These are phyloP conservation scores for Drosophila nr. fundita DNA, from an alignment of 2,888 invertebrate genomes.

Conservation along the genomic window DNA sequence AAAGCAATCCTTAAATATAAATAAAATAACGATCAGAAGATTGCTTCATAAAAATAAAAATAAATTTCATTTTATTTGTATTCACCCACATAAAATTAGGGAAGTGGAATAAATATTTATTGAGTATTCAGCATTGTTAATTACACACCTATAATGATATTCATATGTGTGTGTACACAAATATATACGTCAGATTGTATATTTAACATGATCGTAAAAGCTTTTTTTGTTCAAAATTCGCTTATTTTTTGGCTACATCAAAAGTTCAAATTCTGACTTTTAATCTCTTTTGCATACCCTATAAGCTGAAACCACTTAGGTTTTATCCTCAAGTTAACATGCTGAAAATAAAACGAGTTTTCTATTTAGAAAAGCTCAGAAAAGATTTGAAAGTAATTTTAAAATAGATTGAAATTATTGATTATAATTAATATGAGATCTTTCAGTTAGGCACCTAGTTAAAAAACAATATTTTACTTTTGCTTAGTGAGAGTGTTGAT, in stretches of 20 bases:
- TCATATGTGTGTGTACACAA: slow-evolving; percentile 10
- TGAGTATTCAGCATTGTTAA: too few relatives aligned
- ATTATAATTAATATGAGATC: background rate
- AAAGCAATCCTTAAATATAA: background rate
- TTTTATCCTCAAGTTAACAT: background rate
- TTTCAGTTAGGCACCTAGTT: background rate
- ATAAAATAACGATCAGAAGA: slow-evolving; percentile 3
- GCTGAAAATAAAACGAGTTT: background rate
- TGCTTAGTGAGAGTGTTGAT: slow-evolving; percentile 5
- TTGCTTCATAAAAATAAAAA: background rate
- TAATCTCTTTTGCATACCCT: slow-evolving; percentile 28
- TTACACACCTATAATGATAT: slow-evolving; percentile 7
- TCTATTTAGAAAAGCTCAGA: background rate
- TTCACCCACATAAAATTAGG: background rate
- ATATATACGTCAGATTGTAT: slow-evolving; percentile 2
- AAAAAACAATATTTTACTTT: background rate
- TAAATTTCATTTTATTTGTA: background rate
- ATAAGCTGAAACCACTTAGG: background rate
- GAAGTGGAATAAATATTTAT: background rate
- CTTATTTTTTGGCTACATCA: slow-evolving; percentile 26
- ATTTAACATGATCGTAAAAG: slow-evolving; percentile 35
- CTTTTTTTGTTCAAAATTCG: slow-evolving; percentile 38
- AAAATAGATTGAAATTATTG: background rate
- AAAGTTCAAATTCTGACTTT: slow-evolving; percentile 32
- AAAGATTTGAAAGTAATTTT: background rate